phyloP scores from a whole-genome alignment of 2,113 vertebrate species.

The Elaphurus davidianus region DNA sequence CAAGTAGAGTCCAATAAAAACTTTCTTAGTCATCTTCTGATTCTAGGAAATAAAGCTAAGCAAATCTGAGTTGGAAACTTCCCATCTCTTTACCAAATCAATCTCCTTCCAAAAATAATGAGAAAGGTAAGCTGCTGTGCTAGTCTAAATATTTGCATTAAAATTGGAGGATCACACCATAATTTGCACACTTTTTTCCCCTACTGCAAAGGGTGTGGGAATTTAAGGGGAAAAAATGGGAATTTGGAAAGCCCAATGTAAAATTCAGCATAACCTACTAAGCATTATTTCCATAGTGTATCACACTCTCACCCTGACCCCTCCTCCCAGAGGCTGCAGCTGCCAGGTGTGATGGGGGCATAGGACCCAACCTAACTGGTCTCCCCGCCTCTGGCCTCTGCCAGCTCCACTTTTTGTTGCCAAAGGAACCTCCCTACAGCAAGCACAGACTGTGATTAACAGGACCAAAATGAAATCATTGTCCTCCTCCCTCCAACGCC shows the following conservation, averaged over 20 bases:
- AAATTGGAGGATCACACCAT: not conserved
- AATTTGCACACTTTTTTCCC: not conserved
- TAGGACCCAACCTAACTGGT: slow-evolving; percentile 37
- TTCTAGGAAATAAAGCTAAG: not conserved
- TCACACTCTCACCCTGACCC: not conserved
- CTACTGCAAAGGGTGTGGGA: not conserved
- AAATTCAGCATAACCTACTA: not conserved
- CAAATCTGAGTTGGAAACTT: not conserved
- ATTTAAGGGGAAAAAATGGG: not conserved
- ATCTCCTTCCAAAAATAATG: slow-evolving; percentile 19
- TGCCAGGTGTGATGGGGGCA: not conserved
- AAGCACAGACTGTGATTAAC: not conserved
- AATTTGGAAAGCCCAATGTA: not conserved
- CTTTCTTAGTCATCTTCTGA: not conserved
- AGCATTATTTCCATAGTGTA: not conserved
- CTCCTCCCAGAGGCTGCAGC: not conserved
- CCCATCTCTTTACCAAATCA: not conserved
- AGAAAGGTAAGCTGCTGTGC: not conserved
- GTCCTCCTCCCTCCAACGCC: not conserved
- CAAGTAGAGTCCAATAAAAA: not conserved
- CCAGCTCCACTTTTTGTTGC: not conserved
- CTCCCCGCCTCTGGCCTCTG: not conserved
- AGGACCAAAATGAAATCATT: not conserved
- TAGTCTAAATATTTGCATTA: not conserved
- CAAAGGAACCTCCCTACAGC: not conserved